Conservation (phyloP, 1,140 invertebrate genomes). For the Manduca sexta region DNA sequence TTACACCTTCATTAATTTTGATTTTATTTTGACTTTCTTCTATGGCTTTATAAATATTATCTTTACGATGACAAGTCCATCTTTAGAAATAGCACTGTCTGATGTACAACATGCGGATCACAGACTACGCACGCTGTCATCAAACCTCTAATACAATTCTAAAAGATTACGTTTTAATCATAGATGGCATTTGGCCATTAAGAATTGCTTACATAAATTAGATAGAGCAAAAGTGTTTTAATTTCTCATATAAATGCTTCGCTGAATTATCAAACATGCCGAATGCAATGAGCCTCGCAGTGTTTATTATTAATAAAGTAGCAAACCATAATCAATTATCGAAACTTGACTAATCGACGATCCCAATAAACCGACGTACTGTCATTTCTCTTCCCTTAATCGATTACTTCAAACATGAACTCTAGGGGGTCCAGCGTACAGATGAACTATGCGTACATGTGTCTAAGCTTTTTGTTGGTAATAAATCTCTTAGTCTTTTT, state of each 20-base stretch:
- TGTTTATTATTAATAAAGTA: conserved; percentile 66
- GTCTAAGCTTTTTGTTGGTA: conserved; percentile 40
- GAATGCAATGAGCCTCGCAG: conserved; percentile 35
- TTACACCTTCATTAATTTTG: no score
- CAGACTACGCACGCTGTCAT: no score
- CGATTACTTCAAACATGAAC: conserved; percentile 66
- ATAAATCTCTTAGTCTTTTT: conserved; percentile 50
- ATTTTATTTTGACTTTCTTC: no score
- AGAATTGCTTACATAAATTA: no score
- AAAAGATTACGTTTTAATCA: no score
- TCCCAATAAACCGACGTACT: conserved; percentile 56
- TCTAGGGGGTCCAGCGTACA: conserved; percentile 56
- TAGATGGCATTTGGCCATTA: no score
- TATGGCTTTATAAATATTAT: no score
- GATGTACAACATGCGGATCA: no score
- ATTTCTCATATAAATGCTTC: neutral
- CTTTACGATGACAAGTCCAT: no score
- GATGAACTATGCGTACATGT: conserved; percentile 26
- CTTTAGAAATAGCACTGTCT: no score
- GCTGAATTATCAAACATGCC: conserved; percentile 10
- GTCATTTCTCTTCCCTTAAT: conserved; percentile 71
- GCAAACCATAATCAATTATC: conserved; percentile 64
- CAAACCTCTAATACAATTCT: no score
- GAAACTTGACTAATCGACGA: conserved; percentile 64
- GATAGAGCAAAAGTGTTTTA: neutral